Evolutionary conservation across 2,888 invertebrate genomes (phyloP), one percentile per base, ranked within the genome.

Genomic region (Mythimna loreyi): DNA sequence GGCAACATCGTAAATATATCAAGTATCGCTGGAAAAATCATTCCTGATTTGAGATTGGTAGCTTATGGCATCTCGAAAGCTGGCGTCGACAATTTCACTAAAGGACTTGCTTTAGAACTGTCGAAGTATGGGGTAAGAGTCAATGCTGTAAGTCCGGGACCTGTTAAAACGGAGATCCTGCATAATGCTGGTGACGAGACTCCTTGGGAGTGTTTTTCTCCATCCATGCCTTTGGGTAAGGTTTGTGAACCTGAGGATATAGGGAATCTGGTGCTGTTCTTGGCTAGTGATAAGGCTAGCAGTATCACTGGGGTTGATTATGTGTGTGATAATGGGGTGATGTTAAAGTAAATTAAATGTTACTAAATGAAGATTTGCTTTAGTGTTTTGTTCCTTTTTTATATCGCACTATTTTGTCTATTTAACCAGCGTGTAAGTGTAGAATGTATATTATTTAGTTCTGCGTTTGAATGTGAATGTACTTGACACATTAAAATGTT

Each of bases 31-130:
- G 68, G 78, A 0, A 70, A 75, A 47, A 25, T 23, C 1, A 36
- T 80, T 19, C 61, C 64, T 4, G 55, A 71, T 4, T 61, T 80
- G 0, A 52, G 72, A 23, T 60, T 78, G 19, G 69, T 84, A 0
- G 63, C 84, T 0, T 98, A 98, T 86, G 94, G 95, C 57, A 97
- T 98, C 93, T 97, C 97, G 9, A 98, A 98, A 91, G 96, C 97
- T 25, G 97, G 97, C 1, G 86, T 98, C 5, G 97, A 99, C 92
- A 98, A 98, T 87, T 97, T 99, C 78, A 99, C 99, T 0, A 96
- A 97, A 85, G 98, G 98, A 88, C 36, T 79, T 2, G 86, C 88
- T n/a, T 91, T 99, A 62, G 88, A 87, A 47, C 28, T 89, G 8
- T 81, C 86, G 0, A 63, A 69, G 11, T 68, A 85, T 50, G 87